Evolutionary conservation across 2,113 vertebrate genomes (phyloP), one percentile per base, ranked within the genome.

Genomic region (Oceanodroma tethys): DNA sequence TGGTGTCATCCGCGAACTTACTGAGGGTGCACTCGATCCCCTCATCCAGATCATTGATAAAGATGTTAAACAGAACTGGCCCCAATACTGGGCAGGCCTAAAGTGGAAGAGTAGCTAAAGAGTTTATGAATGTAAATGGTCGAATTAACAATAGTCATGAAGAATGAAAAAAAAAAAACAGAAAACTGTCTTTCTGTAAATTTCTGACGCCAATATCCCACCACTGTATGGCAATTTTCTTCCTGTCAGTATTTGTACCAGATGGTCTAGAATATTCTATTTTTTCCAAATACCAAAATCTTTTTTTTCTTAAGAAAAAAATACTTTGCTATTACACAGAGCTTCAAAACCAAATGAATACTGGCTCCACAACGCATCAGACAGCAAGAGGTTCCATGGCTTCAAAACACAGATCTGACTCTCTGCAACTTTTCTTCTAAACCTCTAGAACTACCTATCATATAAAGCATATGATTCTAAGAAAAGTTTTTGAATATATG

Each of bases 161-260:
- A 88, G 34, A 86, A 55, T 10, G 13, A 84, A 81, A 75, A 66
- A 45, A 84, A 81, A 75, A 66, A 45, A n/a, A 40, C 1, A 8
- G 4, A 42, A 30, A 89, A 74, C 2, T 18, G 16, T 25, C 30
- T 52, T 68, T 16, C 48, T 56, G 30, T 20, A 56, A 21, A 72
- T 65, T 75, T 82, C n/a, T 48, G 26, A 66, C 23, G 81, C 16
- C 12, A 42, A 4, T n/a, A 78, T 36, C 14, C 15, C 32, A 78
- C 3, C 10, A 53, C 3, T 30, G 21, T 10, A 16, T 10, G 40
- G 23, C 9, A 52, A 19, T 36, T 68, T 1, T 0, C 27, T 40
- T 56, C 23, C 26, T 65, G 48, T 40, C 6, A 56, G 11, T 48
- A 91, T 34, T 43, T 73, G 5, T 9, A 34, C 16, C 48, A 79